Evolutionary conservation across 2,888 invertebrate species (phyloP), one percentile per base, ranked within the genome.

Genomic region (Busseola fusca): DNA sequence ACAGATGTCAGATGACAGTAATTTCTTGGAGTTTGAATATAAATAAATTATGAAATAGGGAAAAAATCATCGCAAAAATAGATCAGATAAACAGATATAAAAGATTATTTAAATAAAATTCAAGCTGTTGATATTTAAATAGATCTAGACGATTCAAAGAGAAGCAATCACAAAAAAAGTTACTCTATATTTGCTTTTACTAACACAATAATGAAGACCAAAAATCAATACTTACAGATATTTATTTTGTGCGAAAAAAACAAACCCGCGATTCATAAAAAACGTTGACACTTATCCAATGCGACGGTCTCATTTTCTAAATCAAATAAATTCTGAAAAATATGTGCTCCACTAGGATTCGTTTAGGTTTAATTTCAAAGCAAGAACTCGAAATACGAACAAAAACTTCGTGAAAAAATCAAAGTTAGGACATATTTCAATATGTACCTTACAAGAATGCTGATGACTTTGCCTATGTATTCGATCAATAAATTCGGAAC

Each of bases 401-500:
- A 77, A 52, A 77, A 84, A 78, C n/a, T 78, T 82, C 25, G 12
- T 34, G 42, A 64, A 65, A 72, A 57, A 82, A 78, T 78, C 72
- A 63, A 76, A 83, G 69, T 76, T 72, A 62, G 56, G 27, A 63
- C 62, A 69, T 76, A 45, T 73, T 77, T 80, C 65, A 82, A 72
- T 76, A 50, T 57, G 64, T 71, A 80, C 74, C 73, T 77, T 64
- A 70, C 77, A 70, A 69, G 74, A 83, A 80, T 80, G 71, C 73
- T 78, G 74, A 84, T 83, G 73, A 75, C 76, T 69, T 65, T 10
- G 69, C 48, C 69, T 76, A 73, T 80, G 71, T 77, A 60, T 68
- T 78, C 74, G 78, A 84, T 84, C 84, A 85, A 84, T 84, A 84
- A 84, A 85, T 81, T 81, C 69, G 67, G 76, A 85, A 84, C 80